These are phyloP conservation scores for Mycetomoellerius zeteki DNA, from an alignment of 1,140 invertebrate genomes.

Conservation along the genomic window DNA sequence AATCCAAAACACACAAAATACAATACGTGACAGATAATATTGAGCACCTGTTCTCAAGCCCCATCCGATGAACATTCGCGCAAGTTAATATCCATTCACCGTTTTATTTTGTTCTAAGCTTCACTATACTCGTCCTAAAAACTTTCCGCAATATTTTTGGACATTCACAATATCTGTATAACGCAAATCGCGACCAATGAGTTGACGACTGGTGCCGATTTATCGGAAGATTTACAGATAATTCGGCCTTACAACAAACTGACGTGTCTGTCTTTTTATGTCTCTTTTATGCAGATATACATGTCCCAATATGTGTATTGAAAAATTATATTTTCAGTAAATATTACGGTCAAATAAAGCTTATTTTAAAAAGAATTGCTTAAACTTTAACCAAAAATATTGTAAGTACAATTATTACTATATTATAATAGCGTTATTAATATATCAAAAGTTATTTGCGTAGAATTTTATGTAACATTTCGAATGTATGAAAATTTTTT, in stretches of 20 bases:
- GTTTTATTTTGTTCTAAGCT: conserved; percentile 16
- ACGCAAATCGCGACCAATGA: background rate
- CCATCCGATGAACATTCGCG: background rate
- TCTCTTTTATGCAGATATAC: too few relatives aligned
- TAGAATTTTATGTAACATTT: background rate
- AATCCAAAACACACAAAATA: background rate
- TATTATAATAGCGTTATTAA: too few relatives aligned
- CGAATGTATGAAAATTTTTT: background rate
- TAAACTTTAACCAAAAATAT: background rate
- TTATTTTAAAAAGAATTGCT: background rate
- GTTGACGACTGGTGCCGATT: conserved; percentile 1
- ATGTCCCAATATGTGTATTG: background rate
- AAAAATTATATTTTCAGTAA: background rate
- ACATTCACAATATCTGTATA: background rate
- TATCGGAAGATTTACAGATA: background rate
- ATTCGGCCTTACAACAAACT: background rate
- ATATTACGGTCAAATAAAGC: background rate
- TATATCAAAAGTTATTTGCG: background rate
- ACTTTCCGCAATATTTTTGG: conserved; percentile 6
- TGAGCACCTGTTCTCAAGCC: background rate
- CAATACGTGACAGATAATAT: background rate
- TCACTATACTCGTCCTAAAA: background rate
- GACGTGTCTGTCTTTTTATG: background rate
- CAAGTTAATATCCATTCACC: conserved; percentile 6
- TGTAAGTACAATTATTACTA: background rate